Conservation (phyloP, 2,113 vertebrate genomes). For the Apodemus speciosus region DNA sequence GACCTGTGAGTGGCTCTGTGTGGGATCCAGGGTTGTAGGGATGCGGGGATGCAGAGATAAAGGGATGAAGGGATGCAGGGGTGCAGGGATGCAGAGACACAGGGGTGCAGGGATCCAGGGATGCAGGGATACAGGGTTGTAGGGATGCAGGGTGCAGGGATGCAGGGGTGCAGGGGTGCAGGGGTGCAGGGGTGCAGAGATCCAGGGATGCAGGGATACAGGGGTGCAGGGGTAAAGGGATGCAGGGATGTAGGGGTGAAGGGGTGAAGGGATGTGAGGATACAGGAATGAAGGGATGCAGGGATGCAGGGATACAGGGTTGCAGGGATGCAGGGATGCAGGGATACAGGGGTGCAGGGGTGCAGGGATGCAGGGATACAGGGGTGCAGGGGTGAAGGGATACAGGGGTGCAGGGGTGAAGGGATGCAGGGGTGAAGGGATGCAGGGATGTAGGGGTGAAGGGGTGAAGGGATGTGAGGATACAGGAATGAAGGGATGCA, state of each 20-base stretch:
- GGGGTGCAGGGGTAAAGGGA: too few species aligned
- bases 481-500: neutral
- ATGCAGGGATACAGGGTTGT: too few species aligned
- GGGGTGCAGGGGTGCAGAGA: too few species aligned
- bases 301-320: neutral
- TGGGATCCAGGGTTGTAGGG: neutral
- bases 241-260: too few species aligned
- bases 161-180: too few species aligned
- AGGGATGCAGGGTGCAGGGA: too few species aligned
- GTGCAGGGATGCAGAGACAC: too few species aligned
- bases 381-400: neutral
- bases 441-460: neutral
- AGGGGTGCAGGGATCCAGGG: too few species aligned
- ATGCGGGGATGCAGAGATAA: fast-evolving
- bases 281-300: neutral
- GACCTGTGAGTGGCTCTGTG: neutral
- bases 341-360: fast-evolving
- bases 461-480: neutral
- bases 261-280: neutral
- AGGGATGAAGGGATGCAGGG: too few species aligned
- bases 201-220: too few species aligned
- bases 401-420: neutral
- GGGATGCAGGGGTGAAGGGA: neutral
- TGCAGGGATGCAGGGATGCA: neutral
- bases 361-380: neutral